These are phyloP conservation scores for Notamacropus eugenii DNA, from an alignment of 2,797 vertebrate species.

Conservation along the genomic window DNA sequence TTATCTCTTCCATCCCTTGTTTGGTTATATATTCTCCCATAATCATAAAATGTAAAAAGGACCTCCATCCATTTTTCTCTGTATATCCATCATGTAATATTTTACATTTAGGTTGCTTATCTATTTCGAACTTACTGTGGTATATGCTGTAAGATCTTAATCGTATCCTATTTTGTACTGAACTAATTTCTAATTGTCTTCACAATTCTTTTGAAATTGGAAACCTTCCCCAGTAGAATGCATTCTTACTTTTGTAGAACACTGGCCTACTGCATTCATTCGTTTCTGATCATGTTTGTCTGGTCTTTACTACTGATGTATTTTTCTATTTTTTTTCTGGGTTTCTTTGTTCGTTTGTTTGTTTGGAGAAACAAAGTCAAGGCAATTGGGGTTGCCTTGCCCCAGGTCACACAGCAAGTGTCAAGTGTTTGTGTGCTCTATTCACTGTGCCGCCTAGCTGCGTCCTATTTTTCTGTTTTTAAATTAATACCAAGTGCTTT, in stretches of 20 bases:
- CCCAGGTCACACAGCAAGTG: too few species aligned
- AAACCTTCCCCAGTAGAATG: background rate
- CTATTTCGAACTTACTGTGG: background rate
- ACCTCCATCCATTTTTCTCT: background rate
- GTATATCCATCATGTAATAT: background rate
- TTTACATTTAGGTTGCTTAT: background rate
- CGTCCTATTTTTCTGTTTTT: background rate
- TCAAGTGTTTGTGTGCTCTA: too few species aligned
- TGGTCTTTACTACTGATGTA: background rate
- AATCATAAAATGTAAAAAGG: background rate
- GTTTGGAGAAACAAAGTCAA: too few species aligned
- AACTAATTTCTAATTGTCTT: background rate
- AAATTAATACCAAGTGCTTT: background rate
- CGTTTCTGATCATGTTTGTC: background rate
- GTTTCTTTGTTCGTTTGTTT: too few species aligned
- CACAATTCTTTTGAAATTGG: background rate
- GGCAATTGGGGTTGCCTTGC: too few species aligned
- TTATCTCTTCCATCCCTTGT: background rate
- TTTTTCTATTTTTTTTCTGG: background rate
- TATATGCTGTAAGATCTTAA: background rate
- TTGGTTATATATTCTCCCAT: background rate
- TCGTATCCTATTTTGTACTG: background rate
- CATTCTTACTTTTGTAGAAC: background rate
- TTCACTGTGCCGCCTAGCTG: too few species aligned
- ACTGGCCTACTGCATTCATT: background rate